Base-by-base conservation (phyloP, 2,113 vertebrate species). In the Theristicus caerulescens region DNA sequence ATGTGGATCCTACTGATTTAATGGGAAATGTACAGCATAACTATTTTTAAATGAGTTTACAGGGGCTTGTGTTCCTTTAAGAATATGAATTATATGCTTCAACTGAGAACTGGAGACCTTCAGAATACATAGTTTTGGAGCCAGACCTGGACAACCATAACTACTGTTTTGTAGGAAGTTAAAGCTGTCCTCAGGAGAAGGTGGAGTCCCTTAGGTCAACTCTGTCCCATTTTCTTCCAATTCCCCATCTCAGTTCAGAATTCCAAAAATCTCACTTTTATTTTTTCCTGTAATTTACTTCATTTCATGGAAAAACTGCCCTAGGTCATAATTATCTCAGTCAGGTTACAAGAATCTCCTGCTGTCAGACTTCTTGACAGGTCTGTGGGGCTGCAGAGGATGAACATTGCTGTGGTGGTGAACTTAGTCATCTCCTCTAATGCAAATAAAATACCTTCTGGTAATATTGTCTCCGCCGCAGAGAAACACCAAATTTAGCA, bases 401-500 rank as follows among this genome's bases (percentile, higher is more conserved):
- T 54, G 86, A 15, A 54, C 70, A 5, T 58, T 80, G 89, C 87
- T 73, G 83, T 17, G 54, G 73, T 2, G 18, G 40, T 73, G 83
- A 94, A 82, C 83, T 90, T 12, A 78, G 94, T 87, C 89, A 79
- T 92, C 88, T 70, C 72, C 71, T 91, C 84, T 91, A 94, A 72
- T 46, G 89, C 88, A 97, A 95, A 95, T 94, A 97, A 96, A 97
- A 96, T 80, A 27, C 70, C 79, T 79, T 52, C 91, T 90, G 94
- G 86, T 87, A 87, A 91, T 85, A 91, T 79, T 93, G 83, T 94
- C 83, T 93, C 73, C 12, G 31, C 91, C 0, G 13, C 83, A 85
- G 83, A 93, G 93, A 91, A 94, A 94, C 81, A 94, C 86, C 96
- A 91, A 89, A 96, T 95, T 96, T 94, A 95, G 91, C 97, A 94